Evolutionary conservation across 2,888 invertebrate genomes (phyloP).

Genomic region (Stenurella melanura): DNA sequence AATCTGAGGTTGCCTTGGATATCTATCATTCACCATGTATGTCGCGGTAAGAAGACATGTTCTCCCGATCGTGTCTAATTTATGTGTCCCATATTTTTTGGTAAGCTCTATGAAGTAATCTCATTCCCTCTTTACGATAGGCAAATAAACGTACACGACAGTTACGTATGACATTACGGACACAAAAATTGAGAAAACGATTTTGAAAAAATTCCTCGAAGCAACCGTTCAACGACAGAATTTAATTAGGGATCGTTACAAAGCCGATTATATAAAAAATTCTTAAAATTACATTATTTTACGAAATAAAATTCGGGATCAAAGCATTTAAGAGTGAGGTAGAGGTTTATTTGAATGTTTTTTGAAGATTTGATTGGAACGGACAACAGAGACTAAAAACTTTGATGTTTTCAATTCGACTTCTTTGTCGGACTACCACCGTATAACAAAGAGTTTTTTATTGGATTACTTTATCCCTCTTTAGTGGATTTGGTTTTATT

Average conservation of each 20-base stretch:
- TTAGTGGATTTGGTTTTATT: slow-evolving; percentile 16
- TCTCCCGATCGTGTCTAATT: too few relatives aligned
- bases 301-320: slow-evolving; percentile 6
- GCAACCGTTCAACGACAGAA: too few relatives aligned
- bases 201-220: too few relatives aligned
- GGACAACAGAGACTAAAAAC: slow-evolving; percentile 23
- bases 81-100: too few relatives aligned
- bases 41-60: too few relatives aligned
- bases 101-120: too few relatives aligned
- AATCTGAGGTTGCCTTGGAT: too few relatives aligned
- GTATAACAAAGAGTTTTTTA: slow-evolving; percentile 26
- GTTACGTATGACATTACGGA: too few relatives aligned
- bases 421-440: slow-evolving; percentile 27
- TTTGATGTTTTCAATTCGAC: slow-evolving; percentile 34
- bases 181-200: too few relatives aligned
- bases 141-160: too few relatives aligned
- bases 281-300: not conserved
- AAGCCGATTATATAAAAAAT: not conserved
- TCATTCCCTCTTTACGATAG: too few relatives aligned
- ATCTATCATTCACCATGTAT: too few relatives aligned
- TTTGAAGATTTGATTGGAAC: slow-evolving; percentile 19
- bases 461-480: slow-evolving; percentile 24
- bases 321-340: slow-evolving; percentile 6
- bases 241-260: not conserved
- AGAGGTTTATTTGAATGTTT: slow-evolving; percentile 6